A percentile compares a stretch with the other conserved stretches of the same genome.
These are phyloP conservation scores for Megathymus violae DNA, from an alignment of 1,140 invertebrate genomes.

Conservation along the genomic window DNA sequence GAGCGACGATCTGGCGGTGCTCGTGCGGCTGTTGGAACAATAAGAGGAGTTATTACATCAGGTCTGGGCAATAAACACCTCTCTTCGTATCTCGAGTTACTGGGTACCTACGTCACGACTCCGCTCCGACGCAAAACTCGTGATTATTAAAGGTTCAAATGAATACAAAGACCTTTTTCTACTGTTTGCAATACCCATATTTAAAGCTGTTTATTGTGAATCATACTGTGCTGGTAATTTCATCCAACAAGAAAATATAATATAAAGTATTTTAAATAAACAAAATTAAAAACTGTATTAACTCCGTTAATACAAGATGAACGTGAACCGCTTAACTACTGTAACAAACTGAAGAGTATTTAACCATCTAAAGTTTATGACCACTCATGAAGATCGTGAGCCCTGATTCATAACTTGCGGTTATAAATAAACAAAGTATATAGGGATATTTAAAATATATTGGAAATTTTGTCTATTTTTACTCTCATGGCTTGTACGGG, in stretches of 20 bases:
- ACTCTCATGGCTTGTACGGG: too few species aligned
- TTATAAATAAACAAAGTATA: too few species aligned
- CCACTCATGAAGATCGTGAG: too few species aligned
- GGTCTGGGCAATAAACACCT: slow-evolving; percentile 6
- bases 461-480: too few species aligned
- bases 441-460: too few species aligned
- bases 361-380: too few species aligned
- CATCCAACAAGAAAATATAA: background rate
- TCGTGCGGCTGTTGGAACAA: background rate
- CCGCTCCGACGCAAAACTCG: background rate
- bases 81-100: slow-evolving; percentile 4
- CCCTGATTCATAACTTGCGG: too few species aligned
- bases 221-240: too few species aligned
- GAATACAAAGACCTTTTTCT: slow-evolving; percentile 7
- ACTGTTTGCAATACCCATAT: background rate
- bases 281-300: background rate
- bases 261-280: background rate
- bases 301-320: too few species aligned
- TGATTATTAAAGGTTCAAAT: slow-evolving; percentile 10
- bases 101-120: background rate
- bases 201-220: slow-evolving; percentile 8
- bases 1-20: background rate
- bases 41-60: slow-evolving; percentile 7
- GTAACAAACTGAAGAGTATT: too few species aligned
- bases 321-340: too few species aligned